Percentiles rank a stretch among this genome's conserved stretches.
Conservation (phyloP, 2,113 vertebrate species). For the Lophotis ruficrista region DNA sequence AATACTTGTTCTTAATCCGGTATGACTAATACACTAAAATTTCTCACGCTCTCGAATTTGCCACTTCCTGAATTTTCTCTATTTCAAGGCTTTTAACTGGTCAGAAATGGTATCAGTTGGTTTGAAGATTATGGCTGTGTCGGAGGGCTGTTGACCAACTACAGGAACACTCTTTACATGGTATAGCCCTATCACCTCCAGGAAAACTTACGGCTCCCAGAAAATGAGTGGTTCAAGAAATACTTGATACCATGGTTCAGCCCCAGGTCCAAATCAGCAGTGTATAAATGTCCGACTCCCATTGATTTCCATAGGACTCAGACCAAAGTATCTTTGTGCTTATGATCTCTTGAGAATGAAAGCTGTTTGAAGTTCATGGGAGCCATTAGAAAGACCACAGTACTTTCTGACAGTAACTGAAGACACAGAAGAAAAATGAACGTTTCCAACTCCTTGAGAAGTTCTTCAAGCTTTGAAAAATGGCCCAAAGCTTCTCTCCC, state of each 20-base stretch:
- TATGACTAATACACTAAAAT: neutral
- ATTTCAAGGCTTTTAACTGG: neutral
- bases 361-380: neutral
- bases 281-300: neutral
- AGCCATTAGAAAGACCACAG: neutral
- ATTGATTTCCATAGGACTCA: neutral
- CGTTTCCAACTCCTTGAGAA: neutral
- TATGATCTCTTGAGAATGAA: neutral
- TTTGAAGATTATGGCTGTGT: neutral
- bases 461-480: slow-evolving; percentile 28
- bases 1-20: neutral
- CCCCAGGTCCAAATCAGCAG: neutral
- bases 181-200: neutral
- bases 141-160: neutral
- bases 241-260: neutral
- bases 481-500: neutral
- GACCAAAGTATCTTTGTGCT: neutral
- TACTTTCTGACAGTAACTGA: neutral
- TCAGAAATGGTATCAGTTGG: neutral
- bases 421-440: neutral
- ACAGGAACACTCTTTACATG: neutral
- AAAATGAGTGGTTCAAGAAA: neutral
- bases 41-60: neutral
- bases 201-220: neutral
- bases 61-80: neutral